Percentiles rank a stretch among this genome's conserved stretches.
Evolutionary conservation across 1,140 invertebrate genomes (phyloP).

Genomic region (Atta cephalotes): DNA sequence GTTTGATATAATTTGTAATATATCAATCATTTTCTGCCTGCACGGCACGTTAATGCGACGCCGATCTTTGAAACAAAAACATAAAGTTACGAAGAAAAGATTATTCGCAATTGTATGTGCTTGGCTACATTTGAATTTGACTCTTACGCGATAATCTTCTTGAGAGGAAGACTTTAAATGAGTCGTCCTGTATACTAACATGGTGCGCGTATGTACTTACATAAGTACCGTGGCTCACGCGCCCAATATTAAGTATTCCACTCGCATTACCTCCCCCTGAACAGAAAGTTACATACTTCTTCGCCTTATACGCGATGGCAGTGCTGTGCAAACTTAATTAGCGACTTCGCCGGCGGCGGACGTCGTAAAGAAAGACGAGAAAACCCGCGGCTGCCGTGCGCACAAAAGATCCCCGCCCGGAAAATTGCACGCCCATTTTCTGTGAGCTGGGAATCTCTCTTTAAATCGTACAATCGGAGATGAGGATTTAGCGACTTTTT

Average conservation of each 20-base stretch:
- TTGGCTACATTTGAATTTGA: neutral
- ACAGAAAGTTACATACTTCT: slow-evolving; percentile 75
- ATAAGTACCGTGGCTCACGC: slow-evolving; percentile 45
- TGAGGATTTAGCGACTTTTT: slow-evolving; percentile 8
- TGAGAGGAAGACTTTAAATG: neutral
- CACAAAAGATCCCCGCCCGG: neutral
- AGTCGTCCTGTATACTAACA: slow-evolving; percentile 1
- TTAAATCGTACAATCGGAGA: slow-evolving; percentile 15
- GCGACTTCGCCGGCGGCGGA: slow-evolving; percentile 44
- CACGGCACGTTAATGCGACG: neutral
- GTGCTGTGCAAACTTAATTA: slow-evolving; percentile 75
- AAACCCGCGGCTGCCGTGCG: slow-evolving; percentile 18
- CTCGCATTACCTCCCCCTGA: slow-evolving; percentile 69
- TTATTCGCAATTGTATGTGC: neutral
- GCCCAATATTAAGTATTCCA: slow-evolving; percentile 74
- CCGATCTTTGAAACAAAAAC: neutral
- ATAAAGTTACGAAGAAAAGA: neutral
- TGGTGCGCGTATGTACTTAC: slow-evolving; percentile 14
- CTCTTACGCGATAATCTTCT: no score
- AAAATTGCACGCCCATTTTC: slow-evolving; percentile 26
- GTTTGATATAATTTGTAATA: slow-evolving; percentile 7
- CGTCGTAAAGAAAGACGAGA: slow-evolving; percentile 46
- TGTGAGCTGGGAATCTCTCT: neutral
- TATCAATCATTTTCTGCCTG: neutral
- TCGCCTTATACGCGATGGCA: slow-evolving; percentile 58